Evolutionary conservation across 2,888 invertebrate species (phyloP), one percentile per base, ranked within the genome.

Genomic region (Laspeyria flexula): DNA sequence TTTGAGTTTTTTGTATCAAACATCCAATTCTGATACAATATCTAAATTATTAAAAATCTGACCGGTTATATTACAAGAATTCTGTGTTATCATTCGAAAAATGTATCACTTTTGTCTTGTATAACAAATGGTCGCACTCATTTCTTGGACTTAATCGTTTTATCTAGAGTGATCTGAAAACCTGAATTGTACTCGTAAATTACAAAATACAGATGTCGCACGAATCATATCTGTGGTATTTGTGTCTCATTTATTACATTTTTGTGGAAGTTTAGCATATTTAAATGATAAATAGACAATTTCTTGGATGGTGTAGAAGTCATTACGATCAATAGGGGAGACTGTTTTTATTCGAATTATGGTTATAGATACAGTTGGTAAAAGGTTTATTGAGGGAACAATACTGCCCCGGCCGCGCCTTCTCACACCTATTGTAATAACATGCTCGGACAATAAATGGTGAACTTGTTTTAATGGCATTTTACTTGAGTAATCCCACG

Each of bases 221-320:
- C 40, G 45, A 53, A 68, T 65, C 65, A 61, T 67, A 69, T 54
- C 54, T 31, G 25, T 25, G 42, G 57, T 55, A 66, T 63, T 39
- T 59, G 56, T 69, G 62, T 44, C 65, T 61, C 69, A 63, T 71
- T 68, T 65, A 69, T 61, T 52, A 35, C 12, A 13, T 10, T 29
- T 53, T 49, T 21, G 43, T 25, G 51, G 7, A 7, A 25, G 7
- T 6, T 18, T n/a, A n/a, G 5, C 18, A 25, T 25, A 25, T 25
- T 50, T 43, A 44, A 44, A 45, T 58, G 55, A 73, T 62, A 61
- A 63, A 69, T 60, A 46, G 53, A 47, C 25, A 31, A 56, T 62
- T 65, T 42, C 48, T 56, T 37, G 46, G 58, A 43, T 31, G 30
- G 38, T 40, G 33, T 43, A 48, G 13, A 25, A 21, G 29, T 3